Conservation (phyloP, 2,888 invertebrate species). For the Hemaris fuciformis region DNA sequence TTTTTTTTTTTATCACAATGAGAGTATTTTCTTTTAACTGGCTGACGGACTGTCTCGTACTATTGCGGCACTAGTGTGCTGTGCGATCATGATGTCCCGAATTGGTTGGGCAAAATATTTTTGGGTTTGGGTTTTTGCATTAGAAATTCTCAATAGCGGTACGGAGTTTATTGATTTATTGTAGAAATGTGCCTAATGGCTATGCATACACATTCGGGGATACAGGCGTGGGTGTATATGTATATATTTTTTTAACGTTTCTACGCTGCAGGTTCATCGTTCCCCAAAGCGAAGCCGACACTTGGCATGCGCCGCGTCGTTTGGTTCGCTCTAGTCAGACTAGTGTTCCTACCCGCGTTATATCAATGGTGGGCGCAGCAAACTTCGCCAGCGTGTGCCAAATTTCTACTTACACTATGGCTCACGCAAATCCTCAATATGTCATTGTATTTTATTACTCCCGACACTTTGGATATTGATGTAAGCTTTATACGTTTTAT, state of each 20-base stretch:
- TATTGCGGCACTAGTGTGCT: too few species aligned
- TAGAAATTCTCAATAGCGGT: too few species aligned
- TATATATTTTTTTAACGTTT: neutral
- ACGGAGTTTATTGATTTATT: too few species aligned
- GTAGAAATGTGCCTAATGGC: too few species aligned
- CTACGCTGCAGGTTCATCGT: conserved; percentile 90
- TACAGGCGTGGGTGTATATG: too few species aligned
- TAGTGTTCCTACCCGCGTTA: conserved; percentile 91
- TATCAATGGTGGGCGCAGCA: conserved; percentile 95
- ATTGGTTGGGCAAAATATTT: too few species aligned
- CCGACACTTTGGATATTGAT: conserved; percentile 69
- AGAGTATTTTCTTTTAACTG: too few species aligned
- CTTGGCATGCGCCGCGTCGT: conserved; percentile 93
- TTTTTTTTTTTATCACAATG: too few species aligned
- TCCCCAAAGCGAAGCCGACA: conserved; percentile 97
- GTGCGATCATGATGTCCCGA: too few species aligned
- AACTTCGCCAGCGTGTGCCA: conserved; percentile 89
- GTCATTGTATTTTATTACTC: conserved; percentile 74
- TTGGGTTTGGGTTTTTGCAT: too few species aligned
- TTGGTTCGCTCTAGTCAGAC: conserved; percentile 89
- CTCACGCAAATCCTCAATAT: conserved; percentile 86
- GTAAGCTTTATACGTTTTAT: conserved; percentile 53
- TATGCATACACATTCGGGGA: too few species aligned
- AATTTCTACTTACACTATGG: conserved; percentile 89
- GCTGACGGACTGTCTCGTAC: too few species aligned